Base-by-base conservation (phyloP, 37 sponge, comb jelly and placozoan species). In the Beroe ovata region DNA sequence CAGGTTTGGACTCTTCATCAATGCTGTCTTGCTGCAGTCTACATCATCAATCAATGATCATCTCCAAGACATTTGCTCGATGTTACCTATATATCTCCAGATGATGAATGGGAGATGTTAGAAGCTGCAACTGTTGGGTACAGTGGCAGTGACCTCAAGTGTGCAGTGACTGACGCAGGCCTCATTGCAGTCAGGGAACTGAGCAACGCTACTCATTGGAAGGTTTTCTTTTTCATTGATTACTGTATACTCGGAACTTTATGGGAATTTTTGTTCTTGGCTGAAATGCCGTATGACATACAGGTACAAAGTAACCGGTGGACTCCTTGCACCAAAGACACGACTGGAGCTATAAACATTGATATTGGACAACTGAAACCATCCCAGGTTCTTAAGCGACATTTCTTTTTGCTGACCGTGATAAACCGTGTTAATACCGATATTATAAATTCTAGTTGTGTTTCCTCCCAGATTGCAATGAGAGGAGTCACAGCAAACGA, bases 71-170 rank as follows among this genome's bases (percentile, higher is more conserved):
- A n/a, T n/a, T n/a, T n/a, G n/a, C n/a, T 4, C 34, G 19, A 23
- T 63, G 19, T 63, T 21, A 63, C 23, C n/a, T 63, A 8, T 63
- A 21, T 22, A 23, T 23, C 19, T 30, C 63, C 77, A 64, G 91
- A 91, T 8, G 58, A 47, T 11, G 95, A 94, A 4, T 91, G 91
- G 91, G 91, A 91, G 37, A 28, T 59, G 59, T 72, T 95, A 38
- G 91, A 72, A 25, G 39, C 28, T 1, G 41, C 60, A 3, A 92
- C 92, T 20, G 95, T 91, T 33, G 92, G 94, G 2, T 95, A 89
- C 90, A 90, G 92, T 60, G 94, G 96, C 60, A 94, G 94, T 88
- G 96, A 96, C 40, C 88, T 96, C 1, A 77, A 40, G 28, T 77
- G 84, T 41, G 84, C 84, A 22, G 84, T 77, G 2, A 77, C 84